phyloP scores from a whole-genome alignment of 1,140 invertebrate genomes.

The Leptoteleia sp. region DNA sequence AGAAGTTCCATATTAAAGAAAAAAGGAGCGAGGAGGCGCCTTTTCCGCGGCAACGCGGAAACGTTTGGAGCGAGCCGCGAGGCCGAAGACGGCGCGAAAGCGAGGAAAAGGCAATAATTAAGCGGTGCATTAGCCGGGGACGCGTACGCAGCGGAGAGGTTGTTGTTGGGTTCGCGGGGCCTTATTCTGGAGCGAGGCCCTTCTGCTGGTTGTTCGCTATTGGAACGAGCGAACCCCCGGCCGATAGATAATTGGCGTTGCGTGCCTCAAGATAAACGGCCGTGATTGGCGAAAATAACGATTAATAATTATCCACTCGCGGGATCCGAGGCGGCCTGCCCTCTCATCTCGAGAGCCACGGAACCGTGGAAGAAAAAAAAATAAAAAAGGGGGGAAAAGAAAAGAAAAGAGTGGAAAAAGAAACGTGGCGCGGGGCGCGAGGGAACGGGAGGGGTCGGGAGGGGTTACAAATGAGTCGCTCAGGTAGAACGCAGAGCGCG shows the following conservation, averaged over 20 bases:
- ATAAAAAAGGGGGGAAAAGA: conserved; percentile 45
- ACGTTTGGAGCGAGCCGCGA: conserved; percentile 20
- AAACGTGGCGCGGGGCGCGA: neutral
- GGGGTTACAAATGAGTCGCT: no score
- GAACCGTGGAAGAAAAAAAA: conserved; percentile 65
- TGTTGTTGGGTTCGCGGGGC: conserved; percentile 27
- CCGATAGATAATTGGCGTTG: conserved; percentile 80
- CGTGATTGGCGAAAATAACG: conserved; percentile 80
- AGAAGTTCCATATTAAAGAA: no score
- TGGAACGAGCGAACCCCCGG: conserved; percentile 62
- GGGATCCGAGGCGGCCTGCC: conserved; percentile 74
- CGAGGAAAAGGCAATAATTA: conserved; percentile 64
- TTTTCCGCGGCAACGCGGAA: conserved; percentile 54
- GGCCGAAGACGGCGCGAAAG: conserved; percentile 45
- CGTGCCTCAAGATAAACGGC: conserved; percentile 79
- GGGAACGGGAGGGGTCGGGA: no score
- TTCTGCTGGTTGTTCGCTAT: conserved; percentile 19
- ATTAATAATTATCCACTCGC: conserved; percentile 80
- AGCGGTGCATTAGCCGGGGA: conserved; percentile 56
- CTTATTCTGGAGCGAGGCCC: conserved; percentile 28
- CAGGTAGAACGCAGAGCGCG: no score
- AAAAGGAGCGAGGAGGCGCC: no score
- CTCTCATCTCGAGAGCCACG: conserved; percentile 74
- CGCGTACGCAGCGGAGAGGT: conserved; percentile 44
- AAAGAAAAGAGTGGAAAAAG: conserved; percentile 19